Percentiles rank a stretch among this genome's conserved stretches.
Evolutionary conservation across 2,113 vertebrate species (phyloP).

Genomic region (Sterna hirundo): DNA sequence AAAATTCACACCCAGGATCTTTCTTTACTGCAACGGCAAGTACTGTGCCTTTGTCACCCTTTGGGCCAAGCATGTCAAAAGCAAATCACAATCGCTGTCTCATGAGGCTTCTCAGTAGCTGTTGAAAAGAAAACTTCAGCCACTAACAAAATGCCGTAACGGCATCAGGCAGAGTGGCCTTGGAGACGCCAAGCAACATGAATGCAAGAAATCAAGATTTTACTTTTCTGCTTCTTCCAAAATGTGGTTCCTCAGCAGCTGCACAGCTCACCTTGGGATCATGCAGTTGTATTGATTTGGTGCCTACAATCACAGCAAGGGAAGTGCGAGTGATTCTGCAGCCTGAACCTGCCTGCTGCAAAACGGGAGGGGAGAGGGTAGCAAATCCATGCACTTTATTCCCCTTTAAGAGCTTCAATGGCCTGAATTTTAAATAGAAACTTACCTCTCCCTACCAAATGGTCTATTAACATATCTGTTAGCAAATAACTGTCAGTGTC

Average conservation of each 20-base stretch:
- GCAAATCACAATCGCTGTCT: background rate
- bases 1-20: background rate
- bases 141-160: background rate
- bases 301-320: background rate
- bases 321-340: background rate
- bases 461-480: background rate
- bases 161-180: background rate
- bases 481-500: background rate
- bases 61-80: background rate
- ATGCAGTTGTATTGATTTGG: background rate
- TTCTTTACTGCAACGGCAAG: background rate
- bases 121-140: background rate
- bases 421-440: background rate
- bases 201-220: background rate
- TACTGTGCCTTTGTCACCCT: background rate
- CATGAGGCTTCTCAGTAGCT: background rate
- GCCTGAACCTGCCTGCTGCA: background rate
- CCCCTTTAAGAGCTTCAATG: background rate
- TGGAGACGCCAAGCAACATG: background rate
- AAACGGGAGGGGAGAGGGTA: background rate
- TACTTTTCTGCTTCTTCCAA: background rate
- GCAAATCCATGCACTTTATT: background rate
- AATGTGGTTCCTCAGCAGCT: background rate
- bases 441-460: background rate
- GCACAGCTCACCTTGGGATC: background rate